These are phyloP conservation scores for Danionella cerebrum DNA, from an alignment of 2,113 vertebrate species.

Conservation along the genomic window DNA sequence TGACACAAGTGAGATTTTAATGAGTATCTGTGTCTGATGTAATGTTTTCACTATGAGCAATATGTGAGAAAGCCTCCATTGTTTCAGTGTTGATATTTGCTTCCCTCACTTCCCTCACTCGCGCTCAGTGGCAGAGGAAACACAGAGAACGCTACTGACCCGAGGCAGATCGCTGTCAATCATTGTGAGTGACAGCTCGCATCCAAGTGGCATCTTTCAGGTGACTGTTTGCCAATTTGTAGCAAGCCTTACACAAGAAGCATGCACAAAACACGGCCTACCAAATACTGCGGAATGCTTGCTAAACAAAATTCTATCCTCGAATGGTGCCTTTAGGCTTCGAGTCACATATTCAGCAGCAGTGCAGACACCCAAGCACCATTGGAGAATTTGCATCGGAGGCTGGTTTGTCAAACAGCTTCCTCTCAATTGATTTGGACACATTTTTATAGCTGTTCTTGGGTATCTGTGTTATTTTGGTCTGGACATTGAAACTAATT, in stretches of 20 bases:
- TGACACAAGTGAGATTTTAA: neutral
- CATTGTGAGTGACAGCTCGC: slow-evolving; percentile 33
- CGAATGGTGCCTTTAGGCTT: slow-evolving; percentile 17
- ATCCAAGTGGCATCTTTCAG: slow-evolving; percentile 21
- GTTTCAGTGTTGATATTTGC: slow-evolving; percentile 8
- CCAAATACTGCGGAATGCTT: slow-evolving; percentile 1
- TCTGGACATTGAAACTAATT: slow-evolving; percentile 6
- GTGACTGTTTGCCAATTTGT: slow-evolving; percentile 16
- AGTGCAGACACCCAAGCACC: neutral
- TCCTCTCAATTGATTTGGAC: slow-evolving; percentile 17
- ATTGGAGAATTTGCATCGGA: slow-evolving; percentile 19
- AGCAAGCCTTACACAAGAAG: slow-evolving; percentile 24
- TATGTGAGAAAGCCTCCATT: neutral
- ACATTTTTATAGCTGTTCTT: slow-evolving; percentile 10
- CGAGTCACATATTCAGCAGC: slow-evolving; percentile 2
- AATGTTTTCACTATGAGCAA: slow-evolving; percentile 2
- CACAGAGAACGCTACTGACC: slow-evolving; percentile 21
- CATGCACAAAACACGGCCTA: neutral
- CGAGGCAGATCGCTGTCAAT: slow-evolving; percentile 27
- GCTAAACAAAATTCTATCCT: slow-evolving; percentile 17
- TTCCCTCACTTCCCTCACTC: neutral
- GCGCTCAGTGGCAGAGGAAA: neutral
- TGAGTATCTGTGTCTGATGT: slow-evolving; percentile 4
- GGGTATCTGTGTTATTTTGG: neutral
- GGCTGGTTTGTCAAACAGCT: slow-evolving; percentile 1